phyloP scores from a whole-genome alignment of 1,140 invertebrate species.

The Maniola jurtina region DNA sequence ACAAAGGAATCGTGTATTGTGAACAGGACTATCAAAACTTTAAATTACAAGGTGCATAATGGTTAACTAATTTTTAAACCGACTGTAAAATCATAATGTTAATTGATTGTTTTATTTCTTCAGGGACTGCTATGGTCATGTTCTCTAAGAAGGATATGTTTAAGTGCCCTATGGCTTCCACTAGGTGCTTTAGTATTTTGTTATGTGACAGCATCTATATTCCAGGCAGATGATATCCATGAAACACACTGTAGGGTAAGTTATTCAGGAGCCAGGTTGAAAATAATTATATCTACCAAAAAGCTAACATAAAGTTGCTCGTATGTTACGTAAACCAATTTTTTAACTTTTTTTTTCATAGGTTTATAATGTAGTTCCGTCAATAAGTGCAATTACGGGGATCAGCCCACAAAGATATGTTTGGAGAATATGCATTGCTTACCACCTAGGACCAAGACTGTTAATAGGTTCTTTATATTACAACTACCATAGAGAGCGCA shows the following conservation, averaged over 20 bases:
- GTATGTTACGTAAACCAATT: neutral
- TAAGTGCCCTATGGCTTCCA: slow-evolving; percentile 89
- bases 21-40: slow-evolving; percentile 51
- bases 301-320: neutral
- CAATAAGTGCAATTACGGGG: slow-evolving; percentile 94
- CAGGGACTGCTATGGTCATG: slow-evolving; percentile 76
- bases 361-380: slow-evolving; percentile 95
- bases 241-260: slow-evolving; percentile 94
- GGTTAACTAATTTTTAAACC: slow-evolving; percentile 3
- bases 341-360: slow-evolving; percentile 56
- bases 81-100: slow-evolving; percentile 5
- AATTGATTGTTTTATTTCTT: slow-evolving; percentile 32
- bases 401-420: slow-evolving; percentile 94
- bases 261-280: slow-evolving; percentile 32
- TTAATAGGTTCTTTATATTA: slow-evolving; percentile 91
- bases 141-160: slow-evolving; percentile 84
- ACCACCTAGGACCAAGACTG: slow-evolving; percentile 92
- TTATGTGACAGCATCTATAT: slow-evolving; percentile 92
- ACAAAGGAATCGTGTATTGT: slow-evolving; percentile 53
- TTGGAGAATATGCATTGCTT: slow-evolving; percentile 93
- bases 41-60: slow-evolving; percentile 62
- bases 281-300: neutral
- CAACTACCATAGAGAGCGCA: slow-evolving; percentile 87
- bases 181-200: slow-evolving; percentile 89
- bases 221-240: slow-evolving; percentile 94